phyloP scores from a whole-genome alignment of 1,140 invertebrate species.

The Ceratosolen solmsi region DNA sequence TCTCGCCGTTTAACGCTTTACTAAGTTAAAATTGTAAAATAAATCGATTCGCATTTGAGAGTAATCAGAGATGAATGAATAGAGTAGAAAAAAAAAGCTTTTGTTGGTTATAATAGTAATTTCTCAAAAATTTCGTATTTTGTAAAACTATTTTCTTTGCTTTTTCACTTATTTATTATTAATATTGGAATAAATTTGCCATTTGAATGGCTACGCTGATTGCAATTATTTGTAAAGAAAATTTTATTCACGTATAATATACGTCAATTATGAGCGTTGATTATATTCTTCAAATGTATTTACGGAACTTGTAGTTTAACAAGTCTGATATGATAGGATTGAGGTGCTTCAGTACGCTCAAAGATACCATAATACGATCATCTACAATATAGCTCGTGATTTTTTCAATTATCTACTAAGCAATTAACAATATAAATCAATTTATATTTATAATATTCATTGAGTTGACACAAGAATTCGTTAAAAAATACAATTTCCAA shows the following conservation, averaged over 20 bases:
- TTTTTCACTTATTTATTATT: not conserved
- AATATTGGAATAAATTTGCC: not conserved
- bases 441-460: too few relatives aligned
- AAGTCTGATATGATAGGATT: not conserved
- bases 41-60: not conserved
- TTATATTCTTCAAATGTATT: slow-evolving; percentile 1
- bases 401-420: not conserved
- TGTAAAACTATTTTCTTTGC: not conserved
- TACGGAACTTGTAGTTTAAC: not conserved
- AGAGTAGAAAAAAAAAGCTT: too few relatives aligned
- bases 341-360: not conserved
- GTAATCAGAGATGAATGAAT: not conserved
- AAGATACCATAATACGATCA: not conserved
- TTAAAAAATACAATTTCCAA: too few relatives aligned
- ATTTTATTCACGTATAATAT: not conserved
- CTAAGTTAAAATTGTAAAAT: not conserved
- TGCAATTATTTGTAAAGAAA: not conserved
- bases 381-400: not conserved
- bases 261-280: not conserved
- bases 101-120: too few relatives aligned
- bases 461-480: too few relatives aligned
- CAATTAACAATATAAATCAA: not conserved
- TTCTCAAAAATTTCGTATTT: too few relatives aligned
- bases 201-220: not conserved
- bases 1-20: not conserved